phyloP scores from a whole-genome alignment of 1,140 invertebrate species.

The Platorchestia sp. region DNA sequence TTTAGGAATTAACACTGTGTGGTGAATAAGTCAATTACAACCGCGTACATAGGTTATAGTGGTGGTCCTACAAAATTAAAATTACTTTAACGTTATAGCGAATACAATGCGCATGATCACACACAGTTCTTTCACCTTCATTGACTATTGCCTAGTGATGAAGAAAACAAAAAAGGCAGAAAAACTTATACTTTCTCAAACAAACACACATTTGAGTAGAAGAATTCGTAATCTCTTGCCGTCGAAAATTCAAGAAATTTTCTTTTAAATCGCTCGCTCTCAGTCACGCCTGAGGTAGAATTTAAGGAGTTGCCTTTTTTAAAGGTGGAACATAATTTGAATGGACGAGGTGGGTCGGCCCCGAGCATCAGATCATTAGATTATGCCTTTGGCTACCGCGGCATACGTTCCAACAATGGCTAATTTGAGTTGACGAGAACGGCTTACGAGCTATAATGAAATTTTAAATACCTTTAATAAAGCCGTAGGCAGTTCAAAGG shows the following conservation, averaged over 20 bases:
- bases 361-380: background rate
- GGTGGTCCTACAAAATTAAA: background rate
- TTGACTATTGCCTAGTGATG: background rate
- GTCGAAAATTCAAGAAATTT: background rate
- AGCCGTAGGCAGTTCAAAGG: background rate
- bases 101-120: background rate
- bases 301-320: background rate
- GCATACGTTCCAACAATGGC: conserved; percentile 31
- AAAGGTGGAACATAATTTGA: background rate
- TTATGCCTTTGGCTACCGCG: background rate
- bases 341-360: background rate
- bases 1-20: too few relatives aligned
- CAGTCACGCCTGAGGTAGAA: background rate
- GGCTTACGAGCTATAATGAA: conserved; percentile 29
- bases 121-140: background rate
- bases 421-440: conserved; percentile 40
- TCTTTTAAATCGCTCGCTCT: background rate
- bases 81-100: background rate
- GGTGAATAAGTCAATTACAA: background rate
- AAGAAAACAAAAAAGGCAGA: background rate
- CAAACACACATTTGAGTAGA: background rate
- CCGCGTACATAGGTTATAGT: too few relatives aligned
- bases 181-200: background rate
- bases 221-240: background rate
- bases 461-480: conserved; percentile 45